These are phyloP conservation scores for Anableps anableps DNA, from an alignment of 2,797 vertebrate genomes.

Conservation along the genomic window DNA sequence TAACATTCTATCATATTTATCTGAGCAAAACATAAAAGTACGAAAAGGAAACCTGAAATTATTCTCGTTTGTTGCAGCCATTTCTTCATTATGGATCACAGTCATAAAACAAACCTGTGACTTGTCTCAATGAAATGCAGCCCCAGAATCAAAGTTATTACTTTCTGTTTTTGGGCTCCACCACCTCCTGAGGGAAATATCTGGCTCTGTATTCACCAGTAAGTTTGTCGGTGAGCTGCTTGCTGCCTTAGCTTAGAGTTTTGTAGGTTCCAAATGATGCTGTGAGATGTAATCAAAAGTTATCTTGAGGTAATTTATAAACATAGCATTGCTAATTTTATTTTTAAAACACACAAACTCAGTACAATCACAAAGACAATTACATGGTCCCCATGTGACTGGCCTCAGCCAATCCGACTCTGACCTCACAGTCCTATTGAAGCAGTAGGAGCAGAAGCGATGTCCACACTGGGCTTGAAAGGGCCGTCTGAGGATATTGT, in stretches of 20 bases:
- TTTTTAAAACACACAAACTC: too few relatives aligned
- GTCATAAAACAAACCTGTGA: background rate
- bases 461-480: conserved; percentile 95
- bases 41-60: background rate
- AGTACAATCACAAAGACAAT: background rate
- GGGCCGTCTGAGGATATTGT: conserved; percentile 88
- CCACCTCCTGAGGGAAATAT: background rate
- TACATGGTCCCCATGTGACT: background rate
- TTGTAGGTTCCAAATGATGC: background rate
- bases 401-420: background rate
- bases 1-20: too few relatives aligned
- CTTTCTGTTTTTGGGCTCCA: background rate
- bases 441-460: conserved; percentile 92
- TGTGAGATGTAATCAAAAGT: background rate
- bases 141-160: background rate
- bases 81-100: background rate
- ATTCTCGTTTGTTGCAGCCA: background rate
- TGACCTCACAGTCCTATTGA: conserved; percentile 91
- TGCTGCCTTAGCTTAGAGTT: background rate
- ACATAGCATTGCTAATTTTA: background rate
- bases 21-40: background rate
- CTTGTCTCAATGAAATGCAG: background rate
- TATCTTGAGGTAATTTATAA: background rate
- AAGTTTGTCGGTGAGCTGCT: background rate
- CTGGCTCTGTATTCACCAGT: background rate